Conservation (phyloP, 2,888 invertebrate genomes). For the Plemyria rubiginata region DNA sequence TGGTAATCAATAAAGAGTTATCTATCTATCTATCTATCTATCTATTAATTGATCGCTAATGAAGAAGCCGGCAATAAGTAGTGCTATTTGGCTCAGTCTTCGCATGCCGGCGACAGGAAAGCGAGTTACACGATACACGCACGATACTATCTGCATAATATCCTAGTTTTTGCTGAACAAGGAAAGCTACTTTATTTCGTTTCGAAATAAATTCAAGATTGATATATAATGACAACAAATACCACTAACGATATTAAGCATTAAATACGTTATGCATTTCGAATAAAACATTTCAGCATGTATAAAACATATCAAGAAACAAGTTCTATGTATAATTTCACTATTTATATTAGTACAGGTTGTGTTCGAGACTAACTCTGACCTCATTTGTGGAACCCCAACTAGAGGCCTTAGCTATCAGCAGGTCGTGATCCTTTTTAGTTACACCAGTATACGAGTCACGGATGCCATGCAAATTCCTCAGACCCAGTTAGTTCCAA, state of each 20-base stretch:
- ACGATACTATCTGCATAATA: conserved; percentile 20
- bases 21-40: too few species aligned
- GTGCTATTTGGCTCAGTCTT: conserved; percentile 8
- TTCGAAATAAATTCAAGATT: not conserved
- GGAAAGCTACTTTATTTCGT: conserved; percentile 18
- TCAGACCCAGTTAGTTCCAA: conserved; percentile 13
- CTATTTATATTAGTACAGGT: not conserved
- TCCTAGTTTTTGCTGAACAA: conserved; percentile 25
- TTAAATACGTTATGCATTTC: not conserved
- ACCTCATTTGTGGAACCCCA: not conserved
- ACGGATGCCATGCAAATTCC: conserved; percentile 17
- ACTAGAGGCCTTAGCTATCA: not conserved
- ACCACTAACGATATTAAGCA: not conserved
- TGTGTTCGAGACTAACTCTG: not conserved
- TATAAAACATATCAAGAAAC: not conserved
- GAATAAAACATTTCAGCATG: not conserved
- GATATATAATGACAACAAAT: not conserved
- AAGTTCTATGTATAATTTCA: not conserved
- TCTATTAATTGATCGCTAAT: too few species aligned
- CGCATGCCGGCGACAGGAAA: conserved; percentile 30
- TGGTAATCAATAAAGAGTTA: too few species aligned
- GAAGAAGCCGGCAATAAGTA: conserved; percentile 3
- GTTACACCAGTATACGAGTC: not conserved
- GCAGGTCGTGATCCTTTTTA: not conserved
- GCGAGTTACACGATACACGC: conserved; percentile 21